Evolutionary conservation across 1,140 invertebrate species (phyloP).

Genomic region (Papilio glaucus): DNA sequence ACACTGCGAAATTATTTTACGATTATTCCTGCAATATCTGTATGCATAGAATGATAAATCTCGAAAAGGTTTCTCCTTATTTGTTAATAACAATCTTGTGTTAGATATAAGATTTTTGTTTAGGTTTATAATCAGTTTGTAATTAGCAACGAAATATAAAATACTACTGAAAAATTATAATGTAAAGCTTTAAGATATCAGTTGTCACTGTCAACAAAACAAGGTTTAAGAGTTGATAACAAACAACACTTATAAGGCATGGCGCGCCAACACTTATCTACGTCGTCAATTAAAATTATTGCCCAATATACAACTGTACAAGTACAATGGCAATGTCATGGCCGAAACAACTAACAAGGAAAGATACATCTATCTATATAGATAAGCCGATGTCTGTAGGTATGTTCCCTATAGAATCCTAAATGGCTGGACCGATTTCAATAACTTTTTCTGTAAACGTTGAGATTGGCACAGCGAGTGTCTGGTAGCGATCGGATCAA

Average conservation of each 20-base stretch:
- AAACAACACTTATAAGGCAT: background rate
- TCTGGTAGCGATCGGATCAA: too few relatives aligned
- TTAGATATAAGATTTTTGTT: background rate
- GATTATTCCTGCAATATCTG: too few relatives aligned
- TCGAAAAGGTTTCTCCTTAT: background rate
- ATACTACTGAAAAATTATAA: background rate
- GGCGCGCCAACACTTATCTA: background rate
- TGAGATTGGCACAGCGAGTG: too few relatives aligned
- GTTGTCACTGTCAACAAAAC: background rate
- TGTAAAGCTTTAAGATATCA: background rate
- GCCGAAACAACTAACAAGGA: background rate
- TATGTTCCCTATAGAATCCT: too few relatives aligned
- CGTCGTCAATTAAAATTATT: background rate
- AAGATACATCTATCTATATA: background rate
- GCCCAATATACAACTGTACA: background rate
- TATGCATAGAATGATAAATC: too few relatives aligned
- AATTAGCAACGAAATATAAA: too few relatives aligned
- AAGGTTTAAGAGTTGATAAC: background rate
- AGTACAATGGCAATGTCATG: constrained; percentile 15
- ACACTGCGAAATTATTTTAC: too few relatives aligned
- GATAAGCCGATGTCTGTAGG: too few relatives aligned
- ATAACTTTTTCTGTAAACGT: too few relatives aligned
- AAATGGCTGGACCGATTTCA: too few relatives aligned
- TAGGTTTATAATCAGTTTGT: too few relatives aligned
- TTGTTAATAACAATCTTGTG: background rate